Conservation (phyloP, 2,113 vertebrate species). For the Loxodonta africana region DNA sequence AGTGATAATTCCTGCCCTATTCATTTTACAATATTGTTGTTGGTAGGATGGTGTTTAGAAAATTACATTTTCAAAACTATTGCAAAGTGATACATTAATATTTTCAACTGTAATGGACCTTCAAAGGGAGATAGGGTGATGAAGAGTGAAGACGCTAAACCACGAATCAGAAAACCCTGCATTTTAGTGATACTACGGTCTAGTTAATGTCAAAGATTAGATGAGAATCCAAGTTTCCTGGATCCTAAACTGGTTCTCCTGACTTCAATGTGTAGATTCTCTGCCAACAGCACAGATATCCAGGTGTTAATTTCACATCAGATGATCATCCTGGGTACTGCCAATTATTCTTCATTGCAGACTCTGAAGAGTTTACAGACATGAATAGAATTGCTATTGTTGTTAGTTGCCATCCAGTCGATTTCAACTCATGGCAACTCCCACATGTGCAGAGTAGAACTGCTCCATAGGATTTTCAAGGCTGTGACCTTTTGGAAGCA, state of each 20-base stretch:
- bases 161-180: neutral
- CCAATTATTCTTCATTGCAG: neutral
- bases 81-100: neutral
- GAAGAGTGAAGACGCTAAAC: neutral
- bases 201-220: neutral
- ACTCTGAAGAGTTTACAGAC: neutral
- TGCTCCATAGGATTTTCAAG: neutral
- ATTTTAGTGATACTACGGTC: neutral
- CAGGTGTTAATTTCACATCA: neutral
- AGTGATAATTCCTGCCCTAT: neutral
- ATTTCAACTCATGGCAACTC: neutral
- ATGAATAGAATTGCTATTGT: neutral
- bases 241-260: neutral
- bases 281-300: neutral
- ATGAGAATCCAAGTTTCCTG: neutral
- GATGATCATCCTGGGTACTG: too few species aligned
- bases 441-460: neutral
- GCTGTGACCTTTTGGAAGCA: neutral
- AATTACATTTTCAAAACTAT: constrained; percentile 4
- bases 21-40: neutral
- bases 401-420: neutral
- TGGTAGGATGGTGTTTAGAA: neutral
- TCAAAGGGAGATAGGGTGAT: neutral
- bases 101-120: neutral
- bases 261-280: neutral